Evolutionary conservation across 2,113 vertebrate genomes (phyloP).

Genomic region (Herpetotheres cachinnans): DNA sequence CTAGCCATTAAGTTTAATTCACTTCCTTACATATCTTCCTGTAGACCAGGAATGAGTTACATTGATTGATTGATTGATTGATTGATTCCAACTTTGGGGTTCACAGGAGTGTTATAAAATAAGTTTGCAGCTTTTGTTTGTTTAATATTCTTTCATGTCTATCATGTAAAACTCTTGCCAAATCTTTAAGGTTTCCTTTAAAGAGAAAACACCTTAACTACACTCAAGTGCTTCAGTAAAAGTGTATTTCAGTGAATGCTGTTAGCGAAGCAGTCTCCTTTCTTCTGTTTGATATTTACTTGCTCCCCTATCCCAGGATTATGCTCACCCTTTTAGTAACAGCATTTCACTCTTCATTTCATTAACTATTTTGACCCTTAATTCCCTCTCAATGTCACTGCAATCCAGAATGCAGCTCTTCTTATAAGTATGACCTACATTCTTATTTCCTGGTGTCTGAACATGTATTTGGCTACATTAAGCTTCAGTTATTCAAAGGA

Average conservation of each 20-base stretch:
- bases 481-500: not conserved
- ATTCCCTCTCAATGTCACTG: not conserved
- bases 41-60: not conserved
- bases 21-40: not conserved
- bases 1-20: not conserved
- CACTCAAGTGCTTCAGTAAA: not conserved
- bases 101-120: not conserved
- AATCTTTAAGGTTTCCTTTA: not conserved
- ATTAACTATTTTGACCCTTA: not conserved
- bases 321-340: not conserved
- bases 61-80: not conserved
- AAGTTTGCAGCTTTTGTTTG: rapidly evolving
- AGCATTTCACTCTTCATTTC: not conserved
- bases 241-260: not conserved
- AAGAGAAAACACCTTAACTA: not conserved
- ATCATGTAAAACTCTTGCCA: not conserved
- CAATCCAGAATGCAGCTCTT: not conserved
- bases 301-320: not conserved
- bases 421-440: not conserved
- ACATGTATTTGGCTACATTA: not conserved
- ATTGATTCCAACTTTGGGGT: not conserved
- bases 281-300: not conserved
- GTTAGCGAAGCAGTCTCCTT: not conserved
- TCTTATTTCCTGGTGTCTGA: not conserved
- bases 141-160: not conserved